Evolutionary conservation across 2,888 invertebrate species (phyloP), one percentile per base, ranked within the genome.

Genomic region (Sinopyrophorus schimmeli): DNA sequence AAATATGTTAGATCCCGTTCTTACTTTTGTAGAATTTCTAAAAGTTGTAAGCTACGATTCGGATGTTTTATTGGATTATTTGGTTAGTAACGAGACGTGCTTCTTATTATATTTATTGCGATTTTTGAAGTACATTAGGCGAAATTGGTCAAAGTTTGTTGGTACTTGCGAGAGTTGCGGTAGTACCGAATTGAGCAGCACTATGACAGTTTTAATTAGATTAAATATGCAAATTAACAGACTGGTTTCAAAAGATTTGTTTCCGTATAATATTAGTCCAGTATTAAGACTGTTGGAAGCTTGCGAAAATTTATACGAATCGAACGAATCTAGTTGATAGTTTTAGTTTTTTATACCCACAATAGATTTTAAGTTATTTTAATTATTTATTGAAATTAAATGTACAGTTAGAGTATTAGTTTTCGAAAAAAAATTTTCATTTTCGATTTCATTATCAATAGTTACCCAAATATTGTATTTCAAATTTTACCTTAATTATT

Each of bases 21-120:
- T 85, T 39, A 90, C 91, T n/a, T 92, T 92, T 64, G 82, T 92
- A 52, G 89, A 91, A 69, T 92, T 93, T 69, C 76, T 92, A 16
- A 83, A 86, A 62, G 86, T 90, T 42, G 89, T 92, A 6, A 86
- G 89, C 27, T 84, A 89, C 63, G 89, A 90, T 67, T 84, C 86
- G 3, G 87, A 87, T 67, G 84, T 92, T 1, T 72, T 93, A 27
- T 74, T 93, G 9, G 92, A 93, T 72, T 83, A 91, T 66, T 79
- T 93, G 55, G 89, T 92, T 9, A 91, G 90, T 67, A 92, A 92
- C 64, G 92, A 93, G 72, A 93, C 93, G 1, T 92, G 92, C 71
- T 93, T 93, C 68, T 74, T 93, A 41, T 73, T 92, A 21, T 93
- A 93, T 72, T 76, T 93, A 60, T 76, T 92, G 54, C 77, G 92